phyloP scores from a whole-genome alignment of 2,113 vertebrate genomes.

The Ciconia maguari region DNA sequence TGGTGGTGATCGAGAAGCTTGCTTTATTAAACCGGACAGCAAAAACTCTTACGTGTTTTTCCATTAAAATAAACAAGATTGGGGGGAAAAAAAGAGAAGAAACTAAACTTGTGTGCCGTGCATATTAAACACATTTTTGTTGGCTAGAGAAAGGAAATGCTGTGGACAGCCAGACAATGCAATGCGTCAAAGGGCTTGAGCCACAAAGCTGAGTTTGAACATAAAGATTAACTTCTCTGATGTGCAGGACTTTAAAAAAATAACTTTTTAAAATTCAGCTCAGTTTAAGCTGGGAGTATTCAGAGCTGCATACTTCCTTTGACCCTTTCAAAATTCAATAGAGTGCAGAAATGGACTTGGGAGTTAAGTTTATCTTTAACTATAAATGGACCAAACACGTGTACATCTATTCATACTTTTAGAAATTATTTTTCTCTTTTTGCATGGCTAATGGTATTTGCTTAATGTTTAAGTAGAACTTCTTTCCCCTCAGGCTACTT shows the following conservation, averaged over 20 bases:
- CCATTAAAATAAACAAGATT: not conserved
- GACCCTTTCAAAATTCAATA: not conserved
- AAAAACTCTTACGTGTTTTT: not conserved
- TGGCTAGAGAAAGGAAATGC: not conserved
- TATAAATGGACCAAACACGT: not conserved
- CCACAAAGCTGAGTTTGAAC: not conserved
- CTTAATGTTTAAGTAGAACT: slow-evolving; percentile 45
- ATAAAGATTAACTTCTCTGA: not conserved
- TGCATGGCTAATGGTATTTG: slow-evolving; percentile 7
- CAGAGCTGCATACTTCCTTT: not conserved
- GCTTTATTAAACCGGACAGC: not conserved
- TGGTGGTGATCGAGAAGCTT: not conserved
- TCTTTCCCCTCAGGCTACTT: slow-evolving; percentile 49
- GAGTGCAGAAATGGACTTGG: not conserved
- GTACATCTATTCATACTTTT: not conserved
- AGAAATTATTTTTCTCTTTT: not conserved
- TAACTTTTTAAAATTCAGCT: not conserved
- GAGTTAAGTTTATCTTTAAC: not conserved
- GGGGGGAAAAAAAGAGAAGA: not conserved
- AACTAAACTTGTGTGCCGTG: not conserved
- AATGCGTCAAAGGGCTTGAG: not conserved
- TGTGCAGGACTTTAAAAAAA: not conserved
- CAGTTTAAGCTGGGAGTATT: not conserved
- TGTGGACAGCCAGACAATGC: not conserved
- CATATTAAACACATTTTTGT: not conserved